A percentile compares a stretch with the other conserved stretches of the same genome.
Evolutionary conservation across 1,140 invertebrate species (phyloP).

Genomic region (Vanessa tameamea): DNA sequence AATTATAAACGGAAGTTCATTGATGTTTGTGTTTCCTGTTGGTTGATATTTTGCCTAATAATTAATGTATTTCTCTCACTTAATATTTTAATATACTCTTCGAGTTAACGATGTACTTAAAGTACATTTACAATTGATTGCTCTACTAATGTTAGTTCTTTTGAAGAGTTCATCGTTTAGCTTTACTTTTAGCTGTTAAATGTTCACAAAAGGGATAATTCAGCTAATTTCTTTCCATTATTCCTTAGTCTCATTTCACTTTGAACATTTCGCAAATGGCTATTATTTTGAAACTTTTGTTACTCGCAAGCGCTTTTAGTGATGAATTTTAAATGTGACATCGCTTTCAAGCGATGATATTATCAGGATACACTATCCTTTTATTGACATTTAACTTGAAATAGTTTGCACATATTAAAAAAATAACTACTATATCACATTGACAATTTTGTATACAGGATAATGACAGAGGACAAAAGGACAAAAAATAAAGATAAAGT

Average conservation of each 20-base stretch:
- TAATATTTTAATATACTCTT: background rate
- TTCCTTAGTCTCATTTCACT: constrained; percentile 13
- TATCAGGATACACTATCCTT: background rate
- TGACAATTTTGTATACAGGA: background rate
- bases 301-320: constrained; percentile 20
- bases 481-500: no score
- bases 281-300: constrained; percentile 36
- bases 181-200: constrained; percentile 20
- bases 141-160: constrained; percentile 16
- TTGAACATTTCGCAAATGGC: constrained; percentile 27
- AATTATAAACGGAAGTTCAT: background rate
- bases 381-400: background rate
- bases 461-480: no score
- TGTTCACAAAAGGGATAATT: constrained; percentile 20
- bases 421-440: background rate
- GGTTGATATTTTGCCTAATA: no score
- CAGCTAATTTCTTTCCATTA: constrained; percentile 33
- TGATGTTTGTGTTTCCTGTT: background rate
- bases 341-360: background rate
- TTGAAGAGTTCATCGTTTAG: constrained; percentile 22
- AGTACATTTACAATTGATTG: constrained; percentile 8
- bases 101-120: constrained; percentile 3
- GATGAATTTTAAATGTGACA: constrained; percentile 28
- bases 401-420: background rate
- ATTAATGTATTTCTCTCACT: constrained; percentile 1